phyloP scores from a whole-genome alignment of 2,797 vertebrate species.

The Leuciscus waleckii region DNA sequence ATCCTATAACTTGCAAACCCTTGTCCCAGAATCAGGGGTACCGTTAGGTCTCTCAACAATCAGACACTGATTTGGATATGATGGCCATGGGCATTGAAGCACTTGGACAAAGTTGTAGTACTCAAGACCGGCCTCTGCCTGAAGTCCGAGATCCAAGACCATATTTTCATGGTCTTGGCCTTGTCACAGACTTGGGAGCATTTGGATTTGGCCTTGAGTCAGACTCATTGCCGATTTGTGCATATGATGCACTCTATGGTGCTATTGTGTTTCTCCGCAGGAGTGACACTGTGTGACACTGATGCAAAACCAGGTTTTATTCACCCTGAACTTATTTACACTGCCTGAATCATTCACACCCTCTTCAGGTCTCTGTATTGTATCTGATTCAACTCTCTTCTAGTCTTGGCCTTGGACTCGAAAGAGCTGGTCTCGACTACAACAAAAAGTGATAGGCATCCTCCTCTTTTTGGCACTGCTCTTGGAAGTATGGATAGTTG shows the following conservation, averaged over 20 bases:
- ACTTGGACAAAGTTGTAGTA: neutral
- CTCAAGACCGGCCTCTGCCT: neutral
- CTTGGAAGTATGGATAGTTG: neutral
- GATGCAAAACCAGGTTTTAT: neutral
- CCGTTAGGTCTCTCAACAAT: neutral
- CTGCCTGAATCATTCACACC: neutral
- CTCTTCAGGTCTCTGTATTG: neutral
- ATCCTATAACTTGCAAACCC: neutral
- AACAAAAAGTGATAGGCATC: neutral
- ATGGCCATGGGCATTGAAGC: neutral
- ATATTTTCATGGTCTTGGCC: neutral
- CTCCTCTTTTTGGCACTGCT: neutral
- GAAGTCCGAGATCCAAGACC: neutral
- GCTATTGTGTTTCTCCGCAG: neutral
- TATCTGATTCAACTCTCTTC: neutral
- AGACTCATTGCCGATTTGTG: neutral
- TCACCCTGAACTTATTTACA: neutral
- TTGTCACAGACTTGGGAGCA: neutral
- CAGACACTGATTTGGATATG: neutral
- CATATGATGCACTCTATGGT: neutral
- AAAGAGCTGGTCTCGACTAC: neutral
- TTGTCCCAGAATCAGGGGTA: neutral
- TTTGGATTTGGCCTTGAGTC: neutral
- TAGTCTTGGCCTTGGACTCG: neutral
- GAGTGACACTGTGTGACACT: neutral